Conservation (phyloP, 1,140 invertebrate species). For the Philotrypesis tridentata region DNA sequence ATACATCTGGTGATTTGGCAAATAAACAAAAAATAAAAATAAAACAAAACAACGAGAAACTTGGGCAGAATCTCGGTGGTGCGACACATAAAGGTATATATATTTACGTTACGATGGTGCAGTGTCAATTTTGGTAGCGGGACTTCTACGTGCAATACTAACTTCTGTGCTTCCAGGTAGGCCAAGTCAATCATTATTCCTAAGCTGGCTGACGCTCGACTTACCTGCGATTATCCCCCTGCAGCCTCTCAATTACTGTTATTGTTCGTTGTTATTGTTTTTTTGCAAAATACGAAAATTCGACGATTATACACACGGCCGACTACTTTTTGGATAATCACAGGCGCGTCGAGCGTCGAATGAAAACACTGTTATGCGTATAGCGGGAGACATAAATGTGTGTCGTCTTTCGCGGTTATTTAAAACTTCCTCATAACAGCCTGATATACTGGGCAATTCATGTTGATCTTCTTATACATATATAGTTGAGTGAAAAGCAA, state of each 20-base stretch:
- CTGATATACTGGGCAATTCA: slow-evolving; percentile 22
- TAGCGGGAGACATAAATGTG: slow-evolving; percentile 46
- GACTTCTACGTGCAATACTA: slow-evolving; percentile 74
- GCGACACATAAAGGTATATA: slow-evolving; percentile 64
- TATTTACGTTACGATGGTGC: slow-evolving; percentile 72
- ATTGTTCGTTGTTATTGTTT: no score
- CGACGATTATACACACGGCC: no score
- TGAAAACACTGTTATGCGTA: slow-evolving; percentile 24
- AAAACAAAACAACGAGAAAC: slow-evolving; percentile 22
- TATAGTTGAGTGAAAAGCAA: not conserved
- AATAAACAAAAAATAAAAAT: slow-evolving; percentile 58
- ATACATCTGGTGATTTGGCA: slow-evolving; percentile 70
- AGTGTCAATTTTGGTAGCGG: slow-evolving; percentile 74
- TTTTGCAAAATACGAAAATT: no score
- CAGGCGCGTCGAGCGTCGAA: not conserved
- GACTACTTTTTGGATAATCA: not conserved
- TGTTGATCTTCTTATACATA: slow-evolving; percentile 26
- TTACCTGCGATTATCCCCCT: slow-evolving; percentile 29
- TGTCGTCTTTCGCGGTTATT: slow-evolving; percentile 44
- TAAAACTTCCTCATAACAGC: slow-evolving; percentile 20
- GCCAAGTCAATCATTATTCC: slow-evolving; percentile 75
- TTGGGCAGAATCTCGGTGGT: slow-evolving; percentile 60
- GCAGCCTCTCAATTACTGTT: no score
- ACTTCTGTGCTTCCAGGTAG: slow-evolving; percentile 76
- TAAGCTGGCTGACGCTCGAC: slow-evolving; percentile 50